These are phyloP conservation scores for Oncopeltus fasciatus DNA, from an alignment of 1,140 invertebrate genomes.

Conservation along the genomic window DNA sequence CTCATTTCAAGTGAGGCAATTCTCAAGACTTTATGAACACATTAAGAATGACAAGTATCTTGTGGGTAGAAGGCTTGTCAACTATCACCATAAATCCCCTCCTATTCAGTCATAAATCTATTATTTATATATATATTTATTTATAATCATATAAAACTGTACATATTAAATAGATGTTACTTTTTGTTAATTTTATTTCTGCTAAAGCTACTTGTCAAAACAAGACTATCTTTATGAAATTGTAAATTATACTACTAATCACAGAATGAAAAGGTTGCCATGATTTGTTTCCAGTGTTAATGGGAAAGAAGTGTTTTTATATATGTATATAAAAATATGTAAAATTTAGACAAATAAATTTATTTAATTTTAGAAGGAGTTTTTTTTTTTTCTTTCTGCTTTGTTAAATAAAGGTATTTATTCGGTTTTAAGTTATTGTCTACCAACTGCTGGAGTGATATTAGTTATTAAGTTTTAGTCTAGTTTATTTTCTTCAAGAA, in stretches of 20 bases:
- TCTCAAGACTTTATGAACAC: slow-evolving; percentile 88
- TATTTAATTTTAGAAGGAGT: neutral
- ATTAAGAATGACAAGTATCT: slow-evolving; percentile 99
- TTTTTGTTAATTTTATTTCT: neutral
- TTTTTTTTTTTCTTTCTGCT: neutral
- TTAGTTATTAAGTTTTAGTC: neutral
- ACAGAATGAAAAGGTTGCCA: neutral
- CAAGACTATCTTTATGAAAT: neutral
- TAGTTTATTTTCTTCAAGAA: no score
- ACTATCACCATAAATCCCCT: slow-evolving; percentile 53
- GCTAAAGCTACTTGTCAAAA: neutral
- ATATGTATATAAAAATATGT: neutral
- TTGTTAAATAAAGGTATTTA: neutral
- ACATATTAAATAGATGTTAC: neutral
- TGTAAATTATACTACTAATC: neutral
- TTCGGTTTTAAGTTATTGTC: neutral
- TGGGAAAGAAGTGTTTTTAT: neutral
- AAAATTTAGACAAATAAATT: neutral
- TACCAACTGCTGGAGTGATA: neutral
- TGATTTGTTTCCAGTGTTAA: neutral
- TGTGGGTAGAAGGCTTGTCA: slow-evolving; percentile 84
- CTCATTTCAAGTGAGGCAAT: slow-evolving; percentile 70
- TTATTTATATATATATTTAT: neutral
- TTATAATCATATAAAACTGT: neutral
- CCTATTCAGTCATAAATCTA: neutral